Conservation (phyloP, 2,113 vertebrate species). For the Chaetodon auriga region DNA sequence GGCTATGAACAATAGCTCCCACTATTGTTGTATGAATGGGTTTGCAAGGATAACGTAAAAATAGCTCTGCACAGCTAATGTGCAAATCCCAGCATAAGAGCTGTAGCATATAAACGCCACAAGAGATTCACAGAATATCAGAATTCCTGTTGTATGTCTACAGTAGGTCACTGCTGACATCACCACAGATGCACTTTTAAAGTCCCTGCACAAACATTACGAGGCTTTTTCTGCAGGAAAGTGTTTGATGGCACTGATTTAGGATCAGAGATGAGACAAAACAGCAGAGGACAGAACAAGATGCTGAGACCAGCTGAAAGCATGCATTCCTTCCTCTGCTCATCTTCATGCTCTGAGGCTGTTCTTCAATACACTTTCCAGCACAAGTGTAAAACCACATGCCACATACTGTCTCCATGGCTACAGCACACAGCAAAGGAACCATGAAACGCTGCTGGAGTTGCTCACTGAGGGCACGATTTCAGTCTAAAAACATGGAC, state of each 20-base stretch:
- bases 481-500: slow-evolving; percentile 37
- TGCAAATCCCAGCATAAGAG: neutral
- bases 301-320: slow-evolving; percentile 5
- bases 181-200: neutral
- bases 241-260: neutral
- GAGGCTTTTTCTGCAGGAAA: neutral
- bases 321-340: slow-evolving; percentile 29
- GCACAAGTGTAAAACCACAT: slow-evolving; percentile 71
- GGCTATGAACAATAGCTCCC: slow-evolving; percentile 16
- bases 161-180: neutral
- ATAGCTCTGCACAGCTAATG: neutral
- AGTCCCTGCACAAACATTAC: neutral
- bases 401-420: slow-evolving; percentile 83
- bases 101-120: neutral
- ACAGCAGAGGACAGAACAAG: neutral
- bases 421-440: slow-evolving; percentile 78
- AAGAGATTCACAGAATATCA: slow-evolving; percentile 3
- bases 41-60: neutral
- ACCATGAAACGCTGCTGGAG: slow-evolving; percentile 67
- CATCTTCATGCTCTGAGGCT: slow-evolving; percentile 43
- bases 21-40: slow-evolving; percentile 8
- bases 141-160: slow-evolving; percentile 1
- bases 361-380: slow-evolving; percentile 57
- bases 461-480: slow-evolving; percentile 53
- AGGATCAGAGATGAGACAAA: neutral